These are phyloP conservation scores for Axis porcinus DNA, from an alignment of 2,113 vertebrate genomes.

Conservation along the genomic window DNA sequence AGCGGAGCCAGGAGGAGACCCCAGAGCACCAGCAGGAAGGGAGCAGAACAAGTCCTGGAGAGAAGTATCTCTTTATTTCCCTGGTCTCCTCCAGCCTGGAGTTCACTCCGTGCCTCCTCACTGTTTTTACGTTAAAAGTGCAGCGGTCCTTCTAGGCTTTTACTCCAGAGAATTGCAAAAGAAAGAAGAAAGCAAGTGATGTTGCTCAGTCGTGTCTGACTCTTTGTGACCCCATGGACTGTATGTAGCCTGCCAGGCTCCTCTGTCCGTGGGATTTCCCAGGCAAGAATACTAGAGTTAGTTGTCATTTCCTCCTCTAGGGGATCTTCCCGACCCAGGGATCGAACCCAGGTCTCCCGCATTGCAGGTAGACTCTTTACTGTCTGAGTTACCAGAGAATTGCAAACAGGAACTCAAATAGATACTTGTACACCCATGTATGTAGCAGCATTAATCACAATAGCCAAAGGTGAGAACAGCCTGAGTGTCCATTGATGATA, in stretches of 20 bases:
- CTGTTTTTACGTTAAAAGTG: neutral
- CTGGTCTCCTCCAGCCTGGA: neutral
- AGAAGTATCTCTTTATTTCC: neutral
- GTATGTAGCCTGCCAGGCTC: too few species aligned
- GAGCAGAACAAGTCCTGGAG: fast-evolving
- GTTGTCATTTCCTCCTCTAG: too few species aligned
- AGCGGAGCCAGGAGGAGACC: neutral
- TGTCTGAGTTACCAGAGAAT: neutral
- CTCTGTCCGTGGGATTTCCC: too few species aligned
- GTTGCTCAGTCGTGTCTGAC: too few species aligned
- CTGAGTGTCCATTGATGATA: fast-evolving
- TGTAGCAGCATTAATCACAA: neutral
- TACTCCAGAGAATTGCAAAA: neutral
- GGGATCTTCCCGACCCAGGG: too few species aligned
- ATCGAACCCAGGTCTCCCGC: too few species aligned
- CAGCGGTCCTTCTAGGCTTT: neutral
- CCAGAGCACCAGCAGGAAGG: neutral
- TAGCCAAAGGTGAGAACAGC: neutral
- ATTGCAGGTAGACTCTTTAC: too few species aligned
- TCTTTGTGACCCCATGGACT: too few species aligned
- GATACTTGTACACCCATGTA: neutral
- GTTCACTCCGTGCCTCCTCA: neutral
- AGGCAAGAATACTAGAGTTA: too few species aligned
- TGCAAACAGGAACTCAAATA: neutral
- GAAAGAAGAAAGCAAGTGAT: too few species aligned